Percentiles rank a stretch among this genome's conserved stretches.
Evolutionary conservation across 2,797 vertebrate species (phyloP).

Genomic region (Pachyuromys duprasi): DNA sequence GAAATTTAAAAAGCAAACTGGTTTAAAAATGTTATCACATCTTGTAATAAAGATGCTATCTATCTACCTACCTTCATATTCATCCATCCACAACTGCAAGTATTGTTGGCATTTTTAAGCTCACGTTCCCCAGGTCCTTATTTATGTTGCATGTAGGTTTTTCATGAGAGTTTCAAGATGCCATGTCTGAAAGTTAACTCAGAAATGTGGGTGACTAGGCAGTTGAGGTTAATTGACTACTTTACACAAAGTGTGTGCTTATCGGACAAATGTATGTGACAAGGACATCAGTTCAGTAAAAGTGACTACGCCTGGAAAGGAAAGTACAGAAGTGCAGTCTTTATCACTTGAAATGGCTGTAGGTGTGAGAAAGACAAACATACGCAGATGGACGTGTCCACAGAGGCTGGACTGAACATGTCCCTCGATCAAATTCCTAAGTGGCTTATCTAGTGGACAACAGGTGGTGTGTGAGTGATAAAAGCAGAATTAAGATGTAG

Average conservation of each 20-base stretch:
- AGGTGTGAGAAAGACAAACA: neutral
- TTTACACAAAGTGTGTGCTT: neutral
- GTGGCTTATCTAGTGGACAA: neutral
- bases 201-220: neutral
- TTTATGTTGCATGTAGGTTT: neutral
- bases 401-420: neutral
- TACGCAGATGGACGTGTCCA: neutral
- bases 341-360: neutral
- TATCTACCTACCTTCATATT: too few species aligned
- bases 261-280: slow-evolving; percentile 19
- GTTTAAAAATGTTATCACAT: neutral
- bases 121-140: neutral
- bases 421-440: neutral
- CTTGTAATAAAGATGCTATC: neutral
- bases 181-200: neutral
- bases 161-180: neutral
- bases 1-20: neutral
- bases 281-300: slow-evolving; percentile 42
- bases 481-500: neutral
- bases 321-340: neutral
- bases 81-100: neutral
- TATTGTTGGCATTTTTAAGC: neutral
- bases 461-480: neutral
- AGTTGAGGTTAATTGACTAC: slow-evolving; percentile 24
- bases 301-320: neutral